Conservation (phyloP, 2,888 invertebrate species). For the Leptinotarsa juncta region DNA sequence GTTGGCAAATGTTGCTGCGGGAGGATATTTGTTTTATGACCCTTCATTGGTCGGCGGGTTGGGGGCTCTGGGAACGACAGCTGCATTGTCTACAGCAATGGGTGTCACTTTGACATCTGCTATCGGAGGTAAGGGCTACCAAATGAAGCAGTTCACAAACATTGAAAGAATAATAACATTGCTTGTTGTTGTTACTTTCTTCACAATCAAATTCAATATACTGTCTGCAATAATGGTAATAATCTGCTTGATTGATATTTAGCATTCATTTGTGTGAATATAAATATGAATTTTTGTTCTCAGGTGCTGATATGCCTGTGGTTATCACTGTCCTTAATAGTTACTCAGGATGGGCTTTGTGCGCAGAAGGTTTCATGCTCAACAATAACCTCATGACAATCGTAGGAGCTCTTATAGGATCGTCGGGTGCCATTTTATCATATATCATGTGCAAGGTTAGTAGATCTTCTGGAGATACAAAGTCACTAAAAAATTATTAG, state of each 20-base stretch:
- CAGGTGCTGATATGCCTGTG: conserved; percentile 93
- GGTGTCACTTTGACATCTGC: conserved; percentile 89
- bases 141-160: too few species aligned
- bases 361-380: conserved; percentile 94
- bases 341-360: conserved; percentile 93
- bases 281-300: conserved; percentile 16
- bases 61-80: conserved; percentile 79
- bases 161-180: too few species aligned
- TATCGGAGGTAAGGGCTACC: conserved; percentile 77
- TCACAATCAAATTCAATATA: too few species aligned
- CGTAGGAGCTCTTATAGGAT: conserved; percentile 90
- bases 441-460: conserved; percentile 93
- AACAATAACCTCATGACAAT: conserved; percentile 93
- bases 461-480: neutral
- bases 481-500: too few species aligned
- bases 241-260: too few species aligned
- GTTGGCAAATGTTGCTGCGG: conserved; percentile 78
- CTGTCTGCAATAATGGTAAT: too few species aligned
- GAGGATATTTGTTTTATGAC: conserved; percentile 76
- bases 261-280: too few species aligned
- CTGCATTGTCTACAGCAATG: conserved; percentile 82
- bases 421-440: conserved; percentile 91
- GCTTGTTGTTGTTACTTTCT: too few species aligned
- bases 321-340: conserved; percentile 93
- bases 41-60: conserved; percentile 77